These are phyloP conservation scores for Theristicus caerulescens DNA, from an alignment of 2,113 vertebrate species.

Conservation along the genomic window DNA sequence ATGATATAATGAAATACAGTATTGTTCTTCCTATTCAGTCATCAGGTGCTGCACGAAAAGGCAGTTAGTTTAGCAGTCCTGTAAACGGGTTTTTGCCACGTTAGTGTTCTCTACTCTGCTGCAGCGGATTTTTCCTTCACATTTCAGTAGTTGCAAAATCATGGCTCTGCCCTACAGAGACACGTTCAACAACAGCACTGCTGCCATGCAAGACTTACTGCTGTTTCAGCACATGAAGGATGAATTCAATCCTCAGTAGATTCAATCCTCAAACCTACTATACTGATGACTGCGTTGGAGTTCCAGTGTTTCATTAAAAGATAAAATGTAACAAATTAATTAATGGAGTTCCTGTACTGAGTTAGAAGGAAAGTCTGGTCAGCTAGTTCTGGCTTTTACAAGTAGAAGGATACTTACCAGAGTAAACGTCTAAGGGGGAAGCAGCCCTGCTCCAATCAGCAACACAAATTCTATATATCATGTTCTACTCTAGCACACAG, in stretches of 20 bases:
- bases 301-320: not conserved
- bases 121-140: not conserved
- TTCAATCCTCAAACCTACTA: not conserved
- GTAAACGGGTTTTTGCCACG: not conserved
- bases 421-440: not conserved
- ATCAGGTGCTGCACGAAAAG: not conserved
- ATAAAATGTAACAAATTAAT: not conserved
- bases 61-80: not conserved
- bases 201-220: not conserved
- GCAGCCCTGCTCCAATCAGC: not conserved
- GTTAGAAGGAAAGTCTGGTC: not conserved
- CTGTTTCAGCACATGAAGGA: constrained; percentile 31
- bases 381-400: not conserved
- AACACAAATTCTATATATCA: not conserved
- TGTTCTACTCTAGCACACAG: not conserved
- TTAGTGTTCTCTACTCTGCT: not conserved
- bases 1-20: not conserved
- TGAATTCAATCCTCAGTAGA: not conserved
- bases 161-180: not conserved
- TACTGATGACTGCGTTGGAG: not conserved
- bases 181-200: not conserved
- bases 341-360: not conserved
- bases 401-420: not conserved
- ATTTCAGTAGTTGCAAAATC: constrained; percentile 14
- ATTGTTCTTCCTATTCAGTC: not conserved